These are phyloP conservation scores for Stramonita haemastoma DNA, from an alignment of 2,888 invertebrate species.

Conservation along the genomic window DNA sequence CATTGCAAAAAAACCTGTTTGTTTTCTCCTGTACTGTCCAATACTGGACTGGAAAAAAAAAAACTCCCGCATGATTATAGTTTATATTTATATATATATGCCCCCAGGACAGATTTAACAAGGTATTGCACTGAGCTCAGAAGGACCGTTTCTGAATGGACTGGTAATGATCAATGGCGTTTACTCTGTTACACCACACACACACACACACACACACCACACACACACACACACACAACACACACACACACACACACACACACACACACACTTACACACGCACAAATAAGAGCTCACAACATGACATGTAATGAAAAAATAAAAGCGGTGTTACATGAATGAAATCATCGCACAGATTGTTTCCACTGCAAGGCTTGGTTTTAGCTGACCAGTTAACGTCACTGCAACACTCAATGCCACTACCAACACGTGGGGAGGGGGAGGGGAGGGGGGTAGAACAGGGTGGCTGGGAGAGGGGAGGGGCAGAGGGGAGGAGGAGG, in stretches of 20 bases:
- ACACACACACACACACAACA: neutral
- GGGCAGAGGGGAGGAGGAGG: too few species aligned
- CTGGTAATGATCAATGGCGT: too few species aligned
- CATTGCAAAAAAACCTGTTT: neutral
- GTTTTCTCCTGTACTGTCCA: neutral
- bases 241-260: slow-evolving; percentile 9
- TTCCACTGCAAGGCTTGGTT: too few species aligned
- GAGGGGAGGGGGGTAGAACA: neutral
- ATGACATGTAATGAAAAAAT: neutral
- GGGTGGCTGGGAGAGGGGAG: too few species aligned
- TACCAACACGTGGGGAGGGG: too few species aligned
- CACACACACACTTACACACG: slow-evolving; percentile 3
- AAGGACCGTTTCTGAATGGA: neutral
- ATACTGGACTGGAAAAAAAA: neutral
- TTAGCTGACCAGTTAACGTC: too few species aligned
- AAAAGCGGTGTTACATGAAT: too few species aligned
- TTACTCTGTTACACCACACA: too few species aligned
- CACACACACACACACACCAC: slow-evolving; percentile 7
- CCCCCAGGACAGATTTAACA: neutral
- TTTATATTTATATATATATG: neutral
- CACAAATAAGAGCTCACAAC: neutral
- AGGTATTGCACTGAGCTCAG: neutral
- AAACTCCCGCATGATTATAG: neutral
- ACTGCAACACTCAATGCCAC: too few species aligned
- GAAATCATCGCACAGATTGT: too few species aligned